A percentile compares a stretch with the other conserved stretches of the same genome.
phyloP scores from a whole-genome alignment of 2,888 invertebrate species.

The Rhamnusium bicolor region DNA sequence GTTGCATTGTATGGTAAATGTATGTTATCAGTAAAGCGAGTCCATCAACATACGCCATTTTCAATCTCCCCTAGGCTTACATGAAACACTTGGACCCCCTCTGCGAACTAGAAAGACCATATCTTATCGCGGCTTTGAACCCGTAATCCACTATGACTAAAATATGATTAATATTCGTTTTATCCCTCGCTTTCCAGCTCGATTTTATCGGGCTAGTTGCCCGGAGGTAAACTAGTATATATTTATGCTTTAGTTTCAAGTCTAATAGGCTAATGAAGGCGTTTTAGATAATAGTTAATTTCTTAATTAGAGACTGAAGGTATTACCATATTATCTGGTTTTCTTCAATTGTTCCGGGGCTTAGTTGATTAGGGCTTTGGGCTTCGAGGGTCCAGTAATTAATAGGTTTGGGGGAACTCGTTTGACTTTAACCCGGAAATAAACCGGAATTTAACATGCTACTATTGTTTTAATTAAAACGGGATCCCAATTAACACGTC shows the following conservation, averaged over 20 bases:
- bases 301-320: slow-evolving; percentile 40
- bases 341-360: slow-evolving; percentile 51
- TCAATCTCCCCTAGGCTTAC: slow-evolving; percentile 51
- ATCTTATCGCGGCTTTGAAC: slow-evolving; percentile 62
- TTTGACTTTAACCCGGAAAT: slow-evolving; percentile 34
- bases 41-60: slow-evolving; percentile 44
- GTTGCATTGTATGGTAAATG: slow-evolving; percentile 35
- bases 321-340: slow-evolving; percentile 49
- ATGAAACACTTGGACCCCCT: slow-evolving; percentile 44
- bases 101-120: slow-evolving; percentile 48
- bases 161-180: slow-evolving; percentile 65
- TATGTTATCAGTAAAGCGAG: slow-evolving; percentile 26
- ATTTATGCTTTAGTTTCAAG: slow-evolving; percentile 39
- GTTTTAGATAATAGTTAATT: slow-evolving; percentile 41
- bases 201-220: slow-evolving; percentile 26
- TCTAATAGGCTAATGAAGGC: slow-evolving; percentile 36
- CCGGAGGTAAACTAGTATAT: slow-evolving; percentile 42
- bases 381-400: slow-evolving; percentile 44
- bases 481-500: slow-evolving; percentile 27
- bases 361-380: slow-evolving; percentile 42
- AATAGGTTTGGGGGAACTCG: slow-evolving; percentile 43
- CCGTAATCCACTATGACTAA: slow-evolving; percentile 64
- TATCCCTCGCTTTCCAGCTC: slow-evolving; percentile 46
- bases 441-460: slow-evolving; percentile 34
- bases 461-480: slow-evolving; percentile 29